phyloP scores from a whole-genome alignment of 2,888 invertebrate genomes.

The Netelia melanura region DNA sequence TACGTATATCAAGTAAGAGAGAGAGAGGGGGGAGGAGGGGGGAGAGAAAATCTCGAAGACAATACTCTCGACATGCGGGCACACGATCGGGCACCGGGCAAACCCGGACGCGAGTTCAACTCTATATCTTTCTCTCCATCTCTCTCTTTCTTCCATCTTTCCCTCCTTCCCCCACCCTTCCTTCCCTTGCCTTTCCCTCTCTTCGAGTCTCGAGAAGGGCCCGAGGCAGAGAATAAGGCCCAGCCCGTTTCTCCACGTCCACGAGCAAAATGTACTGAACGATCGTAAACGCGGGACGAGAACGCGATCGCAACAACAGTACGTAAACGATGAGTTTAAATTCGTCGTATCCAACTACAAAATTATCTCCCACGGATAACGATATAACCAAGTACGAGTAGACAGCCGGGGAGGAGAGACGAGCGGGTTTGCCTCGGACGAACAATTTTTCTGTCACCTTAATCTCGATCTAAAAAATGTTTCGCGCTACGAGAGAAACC shows the following conservation, averaged over 20 bases:
- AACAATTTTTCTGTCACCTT: slow-evolving; percentile 14
- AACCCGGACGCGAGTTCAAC: slow-evolving; percentile 65
- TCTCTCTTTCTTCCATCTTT: slow-evolving; percentile 17
- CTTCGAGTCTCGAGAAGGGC: neutral
- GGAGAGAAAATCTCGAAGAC: slow-evolving; percentile 55
- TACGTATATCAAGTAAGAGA: neutral
- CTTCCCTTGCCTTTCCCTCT: slow-evolving; percentile 5
- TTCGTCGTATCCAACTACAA: slow-evolving; percentile 45
- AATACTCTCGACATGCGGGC: slow-evolving; percentile 59
- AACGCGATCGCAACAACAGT: slow-evolving; percentile 27
- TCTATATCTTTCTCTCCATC: slow-evolving; percentile 12
- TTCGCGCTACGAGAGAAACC: no score
- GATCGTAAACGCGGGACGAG: slow-evolving; percentile 28
- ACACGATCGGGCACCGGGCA: slow-evolving; percentile 46
- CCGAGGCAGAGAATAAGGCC: neutral
- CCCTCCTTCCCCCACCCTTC: neutral
- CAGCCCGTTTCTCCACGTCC: neutral
- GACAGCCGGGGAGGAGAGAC: no score
- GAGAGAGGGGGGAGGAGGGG: neutral
- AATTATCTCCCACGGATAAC: slow-evolving; percentile 19
- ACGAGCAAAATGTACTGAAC: slow-evolving; percentile 12
- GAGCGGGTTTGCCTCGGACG: slow-evolving; percentile 6
- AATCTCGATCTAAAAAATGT: neutral
- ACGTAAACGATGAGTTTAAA: slow-evolving; percentile 46
- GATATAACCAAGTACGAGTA: neutral